Evolutionary conservation across 2,888 invertebrate species (phyloP), one percentile per base, ranked within the genome.

Genomic region (Epistrophe grossulariae): DNA sequence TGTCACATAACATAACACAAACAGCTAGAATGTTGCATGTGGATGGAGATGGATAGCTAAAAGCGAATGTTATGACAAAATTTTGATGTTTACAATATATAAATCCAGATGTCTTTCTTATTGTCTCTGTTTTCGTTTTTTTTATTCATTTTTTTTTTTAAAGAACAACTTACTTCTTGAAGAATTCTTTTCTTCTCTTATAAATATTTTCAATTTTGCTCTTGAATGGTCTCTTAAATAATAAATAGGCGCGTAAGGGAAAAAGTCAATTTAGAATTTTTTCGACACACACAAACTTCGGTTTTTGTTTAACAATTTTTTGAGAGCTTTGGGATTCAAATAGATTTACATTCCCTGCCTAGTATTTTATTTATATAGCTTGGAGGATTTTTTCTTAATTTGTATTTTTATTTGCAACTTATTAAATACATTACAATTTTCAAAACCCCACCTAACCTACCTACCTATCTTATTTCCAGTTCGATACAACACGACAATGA

Each of bases 91-190:
- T 11, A 13, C 19, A 13, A 55, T 64, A 31, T 45, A 57, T 45
- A 48, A 57, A 66, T 55, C 55, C 64, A 66, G 64, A 64, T 31
- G 52, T 35, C n/a, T 52, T n/a, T 31, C 8, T 35, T 35, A 9
- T 35, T 35, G 8, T 35, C 9, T 35, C 35, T 35, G 35, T 24
- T 10, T 60, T 19, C 24, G 1, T 19, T 3, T 24, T 2, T 43
- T 15, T 24, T 43, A n/a, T 24, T 62, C 24, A 1, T 24, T 40
- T 62, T 40, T 1, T 15, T 24, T 17, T 60, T 1, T 11, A n/a
- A n/a, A n/a, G n/a, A n/a, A n/a, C n/a, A n/a, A n/a, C n/a, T 60
- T 13, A 1, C 4, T 11, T 11, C 6, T n/a, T 9, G 1, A 2
- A 24, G 24, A 35, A 11, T 55, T 28, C n/a, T 60, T 35, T 60